These are phyloP conservation scores for Symphodus melops DNA, from an alignment of 2,113 vertebrate genomes.

Conservation along the genomic window DNA sequence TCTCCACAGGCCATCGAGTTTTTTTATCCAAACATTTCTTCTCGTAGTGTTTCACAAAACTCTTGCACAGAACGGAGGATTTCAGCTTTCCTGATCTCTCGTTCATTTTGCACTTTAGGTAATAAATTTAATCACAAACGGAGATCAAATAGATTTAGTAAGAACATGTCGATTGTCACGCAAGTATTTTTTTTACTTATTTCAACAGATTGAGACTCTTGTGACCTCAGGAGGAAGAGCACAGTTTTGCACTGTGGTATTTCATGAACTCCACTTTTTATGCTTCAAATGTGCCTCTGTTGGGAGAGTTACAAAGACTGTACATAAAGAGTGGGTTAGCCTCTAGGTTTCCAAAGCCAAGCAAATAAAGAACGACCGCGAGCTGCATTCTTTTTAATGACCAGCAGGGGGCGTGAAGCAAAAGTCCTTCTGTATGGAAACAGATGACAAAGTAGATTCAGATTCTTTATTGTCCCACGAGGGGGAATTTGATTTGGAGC, in stretches of 20 bases:
- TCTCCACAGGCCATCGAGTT: neutral
- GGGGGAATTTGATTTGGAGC: too few relatives aligned
- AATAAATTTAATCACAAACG: neutral
- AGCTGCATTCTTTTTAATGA: too few relatives aligned
- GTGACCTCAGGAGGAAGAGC: conserved; percentile 46
- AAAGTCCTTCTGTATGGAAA: too few relatives aligned
- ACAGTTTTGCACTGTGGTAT: conserved; percentile 6
- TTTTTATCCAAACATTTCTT: conserved; percentile 7
- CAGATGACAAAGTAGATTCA: too few relatives aligned
- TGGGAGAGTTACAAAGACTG: neutral
- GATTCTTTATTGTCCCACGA: too few relatives aligned
- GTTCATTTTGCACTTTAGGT: conserved; percentile 33
- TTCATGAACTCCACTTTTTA: conserved; percentile 2
- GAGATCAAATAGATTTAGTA: neutral
- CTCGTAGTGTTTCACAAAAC: conserved; percentile 10
- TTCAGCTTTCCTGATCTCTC: conserved; percentile 8
- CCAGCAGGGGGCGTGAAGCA: too few relatives aligned
- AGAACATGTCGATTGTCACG: neutral
- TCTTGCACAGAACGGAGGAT: conserved; percentile 28
- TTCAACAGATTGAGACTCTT: conserved; percentile 3
- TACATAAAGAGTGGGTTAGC: neutral
- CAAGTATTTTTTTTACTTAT: conserved; percentile 2
- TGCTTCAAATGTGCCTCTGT: neutral
- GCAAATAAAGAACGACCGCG: too few relatives aligned
- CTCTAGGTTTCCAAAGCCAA: neutral